phyloP scores from a whole-genome alignment of 2,113 vertebrate genomes.

The Chitala chitala region DNA sequence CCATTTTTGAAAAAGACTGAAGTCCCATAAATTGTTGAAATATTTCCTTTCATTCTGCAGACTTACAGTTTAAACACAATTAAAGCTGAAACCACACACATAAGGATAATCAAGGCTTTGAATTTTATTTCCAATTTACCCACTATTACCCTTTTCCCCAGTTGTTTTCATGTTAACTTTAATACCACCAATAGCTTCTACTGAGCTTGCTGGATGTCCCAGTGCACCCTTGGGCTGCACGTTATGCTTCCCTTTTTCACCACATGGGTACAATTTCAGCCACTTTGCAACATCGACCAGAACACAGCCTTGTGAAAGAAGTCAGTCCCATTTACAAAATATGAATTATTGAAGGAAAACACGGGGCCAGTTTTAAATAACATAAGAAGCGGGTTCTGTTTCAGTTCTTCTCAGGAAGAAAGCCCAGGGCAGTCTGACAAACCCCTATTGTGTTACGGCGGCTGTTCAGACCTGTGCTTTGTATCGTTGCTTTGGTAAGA shows the following conservation, averaged over 20 bases:
- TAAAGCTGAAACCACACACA: too few relatives aligned
- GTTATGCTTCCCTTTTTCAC: too few relatives aligned
- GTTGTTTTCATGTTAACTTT: too few relatives aligned
- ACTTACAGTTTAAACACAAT: too few relatives aligned
- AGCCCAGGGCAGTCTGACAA: neutral
- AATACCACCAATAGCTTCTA: too few relatives aligned
- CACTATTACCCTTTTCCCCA: too few relatives aligned
- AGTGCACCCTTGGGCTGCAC: too few relatives aligned
- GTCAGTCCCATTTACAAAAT: neutral
- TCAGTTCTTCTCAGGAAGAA: neutral
- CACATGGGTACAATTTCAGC: neutral
- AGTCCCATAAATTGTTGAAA: neutral
- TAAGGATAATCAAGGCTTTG: neutral
- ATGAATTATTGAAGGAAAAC: neutral
- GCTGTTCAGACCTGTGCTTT: too few relatives aligned
- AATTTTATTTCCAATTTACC: too few relatives aligned
- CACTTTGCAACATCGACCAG: neutral
- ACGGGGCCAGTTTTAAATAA: neutral
- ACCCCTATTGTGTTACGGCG: neutral
- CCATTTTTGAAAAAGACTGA: neutral
- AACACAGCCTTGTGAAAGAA: neutral
- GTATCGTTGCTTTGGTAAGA: neutral
- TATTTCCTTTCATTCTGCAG: too few relatives aligned
- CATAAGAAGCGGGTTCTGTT: neutral
- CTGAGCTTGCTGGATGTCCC: too few relatives aligned